Conservation (phyloP, 2,888 invertebrate genomes). For the Erpobdella octoculata region DNA sequence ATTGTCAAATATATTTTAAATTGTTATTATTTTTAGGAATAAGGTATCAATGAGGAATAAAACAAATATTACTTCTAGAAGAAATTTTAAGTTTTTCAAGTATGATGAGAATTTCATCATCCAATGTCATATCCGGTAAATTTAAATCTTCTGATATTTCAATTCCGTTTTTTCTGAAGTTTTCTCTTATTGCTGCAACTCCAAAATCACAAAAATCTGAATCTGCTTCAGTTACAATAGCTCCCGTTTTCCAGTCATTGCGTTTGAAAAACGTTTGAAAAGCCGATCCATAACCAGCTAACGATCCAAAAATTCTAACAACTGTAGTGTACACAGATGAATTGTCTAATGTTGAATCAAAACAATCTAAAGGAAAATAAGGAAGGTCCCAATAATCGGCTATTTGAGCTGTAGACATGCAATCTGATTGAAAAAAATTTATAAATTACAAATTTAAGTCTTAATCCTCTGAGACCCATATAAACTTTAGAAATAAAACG, state of each 20-base stretch:
- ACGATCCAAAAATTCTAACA: constrained; percentile 19
- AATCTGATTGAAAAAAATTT: no score
- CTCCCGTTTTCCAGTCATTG: constrained; percentile 6
- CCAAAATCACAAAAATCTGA: neutral
- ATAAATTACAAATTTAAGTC: no score
- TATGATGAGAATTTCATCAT: neutral
- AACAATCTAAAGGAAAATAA: constrained; percentile 26
- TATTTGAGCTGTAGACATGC: constrained; percentile 9
- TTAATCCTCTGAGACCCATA: no score
- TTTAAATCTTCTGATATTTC: neutral
- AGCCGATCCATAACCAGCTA: constrained; percentile 13
- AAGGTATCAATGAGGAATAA: no score
- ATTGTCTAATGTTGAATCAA: constrained; percentile 22
- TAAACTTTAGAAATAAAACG: no score
- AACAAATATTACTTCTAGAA: constrained; percentile 7
- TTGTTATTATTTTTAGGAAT: no score
- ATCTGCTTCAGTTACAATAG: constrained; percentile 3
- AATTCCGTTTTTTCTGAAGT: neutral
- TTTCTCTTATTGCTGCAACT: neutral
- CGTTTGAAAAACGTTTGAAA: constrained; percentile 18
- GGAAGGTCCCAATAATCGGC: constrained; percentile 24
- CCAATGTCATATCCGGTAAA: neutral
- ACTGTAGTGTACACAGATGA: constrained; percentile 9
- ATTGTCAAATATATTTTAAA: no score
- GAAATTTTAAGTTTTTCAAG: constrained; percentile 3